phyloP scores from a whole-genome alignment of 2,797 vertebrate genomes.

The Prionace glauca region DNA sequence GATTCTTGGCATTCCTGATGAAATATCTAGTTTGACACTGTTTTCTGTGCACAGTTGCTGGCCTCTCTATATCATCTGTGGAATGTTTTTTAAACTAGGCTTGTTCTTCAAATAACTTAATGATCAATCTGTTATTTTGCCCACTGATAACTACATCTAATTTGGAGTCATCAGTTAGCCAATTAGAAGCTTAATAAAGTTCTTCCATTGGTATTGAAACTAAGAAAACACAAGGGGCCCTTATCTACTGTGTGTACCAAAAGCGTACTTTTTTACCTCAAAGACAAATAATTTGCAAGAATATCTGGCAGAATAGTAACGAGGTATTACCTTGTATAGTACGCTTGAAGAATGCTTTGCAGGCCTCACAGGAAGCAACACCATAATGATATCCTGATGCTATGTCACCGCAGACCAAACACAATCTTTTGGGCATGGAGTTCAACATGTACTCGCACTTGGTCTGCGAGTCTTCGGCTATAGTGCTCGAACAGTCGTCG shows the following conservation, averaged over 20 bases:
- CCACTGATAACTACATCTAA: background rate
- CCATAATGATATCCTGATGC: conserved; percentile 97
- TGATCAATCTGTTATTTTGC: background rate
- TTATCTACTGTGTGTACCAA: background rate
- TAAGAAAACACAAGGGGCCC: background rate
- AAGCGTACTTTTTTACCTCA: background rate
- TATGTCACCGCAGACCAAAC: conserved; percentile 96
- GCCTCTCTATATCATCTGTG: background rate
- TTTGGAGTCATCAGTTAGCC: background rate
- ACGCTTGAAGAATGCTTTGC: conserved; percentile 99
- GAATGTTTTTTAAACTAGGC: background rate
- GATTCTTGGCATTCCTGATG: background rate
- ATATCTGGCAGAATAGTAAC: background rate
- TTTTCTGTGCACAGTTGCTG: background rate
- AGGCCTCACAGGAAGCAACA: conserved; percentile 95
- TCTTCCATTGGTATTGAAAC: background rate
- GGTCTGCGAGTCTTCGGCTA: conserved; percentile 94
- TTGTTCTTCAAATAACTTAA: background rate
- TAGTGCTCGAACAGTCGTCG: conserved; percentile 96
- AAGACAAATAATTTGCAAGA: background rate
- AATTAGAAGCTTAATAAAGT: background rate
- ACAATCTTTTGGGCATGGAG: conserved; percentile 98
- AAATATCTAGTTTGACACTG: background rate
- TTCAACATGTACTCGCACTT: conserved; percentile 99
- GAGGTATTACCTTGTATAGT: conserved; percentile 88